Evolutionary conservation across 1,140 invertebrate genomes (phyloP).

Genomic region (Drosophila sechellia): DNA sequence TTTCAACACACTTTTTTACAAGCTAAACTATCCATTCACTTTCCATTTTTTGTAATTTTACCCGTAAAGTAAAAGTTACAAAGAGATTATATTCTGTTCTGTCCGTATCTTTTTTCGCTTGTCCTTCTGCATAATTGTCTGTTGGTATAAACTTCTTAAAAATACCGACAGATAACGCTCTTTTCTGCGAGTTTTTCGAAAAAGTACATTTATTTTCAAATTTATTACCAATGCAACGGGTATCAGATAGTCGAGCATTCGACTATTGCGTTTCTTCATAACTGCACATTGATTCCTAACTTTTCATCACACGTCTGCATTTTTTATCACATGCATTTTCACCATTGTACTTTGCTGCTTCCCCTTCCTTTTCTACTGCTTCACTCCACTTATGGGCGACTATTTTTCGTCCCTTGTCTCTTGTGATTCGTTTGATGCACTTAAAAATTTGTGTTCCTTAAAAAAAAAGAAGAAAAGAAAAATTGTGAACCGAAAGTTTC

Average conservation of each 20-base stretch:
- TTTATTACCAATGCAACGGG: too few species aligned
- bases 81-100: too few species aligned
- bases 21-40: not conserved
- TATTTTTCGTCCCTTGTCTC: slow-evolving; percentile 7
- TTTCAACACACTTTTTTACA: not conserved
- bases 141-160: too few species aligned
- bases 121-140: too few species aligned
- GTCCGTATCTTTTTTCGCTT: too few species aligned
- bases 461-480: not conserved
- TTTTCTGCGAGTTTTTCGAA: too few species aligned
- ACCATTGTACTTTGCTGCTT: slow-evolving; percentile 1
- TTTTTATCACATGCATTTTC: slow-evolving; percentile 6
- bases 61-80: too few species aligned
- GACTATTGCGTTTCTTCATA: not conserved
- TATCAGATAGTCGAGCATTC: too few species aligned
- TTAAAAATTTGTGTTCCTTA: not conserved
- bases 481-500: slow-evolving; percentile 11
- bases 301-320: not conserved
- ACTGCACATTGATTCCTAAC: not conserved
- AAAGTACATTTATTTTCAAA: too few species aligned
- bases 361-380: slow-evolving; percentile 4
- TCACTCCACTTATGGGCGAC: not conserved
- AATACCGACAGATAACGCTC: too few species aligned
- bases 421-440: slow-evolving; percentile 26
- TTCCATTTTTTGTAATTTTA: too few species aligned